Conservation (phyloP, 1,140 invertebrate genomes). For the Drosophila dunni region DNA sequence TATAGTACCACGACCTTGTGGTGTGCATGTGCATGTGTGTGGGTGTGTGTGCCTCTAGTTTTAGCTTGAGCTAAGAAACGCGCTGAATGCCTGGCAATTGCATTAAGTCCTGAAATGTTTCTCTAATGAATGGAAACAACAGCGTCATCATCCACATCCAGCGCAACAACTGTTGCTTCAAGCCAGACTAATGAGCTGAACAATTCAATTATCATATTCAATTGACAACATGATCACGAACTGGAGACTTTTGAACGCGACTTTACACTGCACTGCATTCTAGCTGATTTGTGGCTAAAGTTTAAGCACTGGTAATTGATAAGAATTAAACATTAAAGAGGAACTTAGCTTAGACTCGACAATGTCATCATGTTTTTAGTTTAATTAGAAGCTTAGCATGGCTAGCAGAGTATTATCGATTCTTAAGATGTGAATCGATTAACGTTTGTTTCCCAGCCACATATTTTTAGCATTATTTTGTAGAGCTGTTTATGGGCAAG, state of each 20-base stretch:
- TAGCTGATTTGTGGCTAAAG: too few species aligned
- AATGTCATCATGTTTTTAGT: neutral
- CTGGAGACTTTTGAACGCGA: neutral
- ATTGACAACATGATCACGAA: constrained; percentile 6
- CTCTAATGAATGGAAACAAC: constrained; percentile 65
- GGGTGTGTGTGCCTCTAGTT: constrained; percentile 5
- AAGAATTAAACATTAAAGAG: too few species aligned
- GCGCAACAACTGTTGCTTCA: constrained; percentile 64
- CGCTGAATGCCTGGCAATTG: constrained; percentile 58
- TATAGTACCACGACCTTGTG: constrained; percentile 47
- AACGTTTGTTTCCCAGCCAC: neutral
- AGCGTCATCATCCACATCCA: constrained; percentile 38
- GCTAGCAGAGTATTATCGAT: constrained; percentile 2
- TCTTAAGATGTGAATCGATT: neutral
- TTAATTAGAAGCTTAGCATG: neutral
- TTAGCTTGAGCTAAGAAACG: constrained; percentile 19
- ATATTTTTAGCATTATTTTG: neutral
- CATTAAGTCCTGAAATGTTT: constrained; percentile 52
- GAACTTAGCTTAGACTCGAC: too few species aligned
- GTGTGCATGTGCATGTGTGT: constrained; percentile 44
- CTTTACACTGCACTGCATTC: neutral
- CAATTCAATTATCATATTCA: constrained; percentile 52
- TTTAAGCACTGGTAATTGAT: neutral
- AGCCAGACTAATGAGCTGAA: constrained; percentile 35
- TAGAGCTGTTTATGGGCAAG: neutral